Evolutionary conservation across 2,797 vertebrate species (phyloP), one percentile per base, ranked within the genome.

Genomic region (Argyrosomus regius): DNA sequence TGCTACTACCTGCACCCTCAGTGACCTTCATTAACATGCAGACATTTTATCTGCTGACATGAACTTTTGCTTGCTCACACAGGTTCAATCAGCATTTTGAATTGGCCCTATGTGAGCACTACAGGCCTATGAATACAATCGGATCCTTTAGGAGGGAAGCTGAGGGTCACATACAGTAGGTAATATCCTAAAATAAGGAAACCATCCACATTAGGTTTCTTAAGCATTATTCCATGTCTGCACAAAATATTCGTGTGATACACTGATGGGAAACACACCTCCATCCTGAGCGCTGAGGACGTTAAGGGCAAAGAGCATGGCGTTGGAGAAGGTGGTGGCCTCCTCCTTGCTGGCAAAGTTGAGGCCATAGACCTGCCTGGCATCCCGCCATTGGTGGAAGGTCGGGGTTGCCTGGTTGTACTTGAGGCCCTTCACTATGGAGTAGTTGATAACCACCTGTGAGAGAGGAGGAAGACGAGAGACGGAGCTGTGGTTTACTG

Each of bases 271-370:
- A 46, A 24, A 78, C 88, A 0, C 72, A 99, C 98, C 98, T 97
- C 96, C 97, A 84, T 99, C 98, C 91, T 98, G 98, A 73, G 97
- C 96, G 58, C 97, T 98, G 94, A 99, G 98, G 89, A 99, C 95
- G 35, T 97, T 98, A 88, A 99, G 96, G 71, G 97, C 97, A 69
- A 98, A 98, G 62, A 98, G 95, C 98, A 99, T 99, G 70, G 97
- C 98, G 9, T 99, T 99, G 93, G 97, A 98, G 94, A 99, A 99
- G 0, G 97, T 97, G 85, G 97, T 98, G 3, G 98, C 98, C 84
- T 99, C 98, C 92, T 99, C 98, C 87, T 99, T 99, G 93, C 97
- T 99, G 88, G 97, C 98, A 14, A 99, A 99, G 93, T 99, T 99
- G 87, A 99, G 96, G 87, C 98, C 98, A 3, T 99, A 99, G 77